phyloP scores from a whole-genome alignment of 2,113 vertebrate genomes.

The Oxyura jamaicensis region DNA sequence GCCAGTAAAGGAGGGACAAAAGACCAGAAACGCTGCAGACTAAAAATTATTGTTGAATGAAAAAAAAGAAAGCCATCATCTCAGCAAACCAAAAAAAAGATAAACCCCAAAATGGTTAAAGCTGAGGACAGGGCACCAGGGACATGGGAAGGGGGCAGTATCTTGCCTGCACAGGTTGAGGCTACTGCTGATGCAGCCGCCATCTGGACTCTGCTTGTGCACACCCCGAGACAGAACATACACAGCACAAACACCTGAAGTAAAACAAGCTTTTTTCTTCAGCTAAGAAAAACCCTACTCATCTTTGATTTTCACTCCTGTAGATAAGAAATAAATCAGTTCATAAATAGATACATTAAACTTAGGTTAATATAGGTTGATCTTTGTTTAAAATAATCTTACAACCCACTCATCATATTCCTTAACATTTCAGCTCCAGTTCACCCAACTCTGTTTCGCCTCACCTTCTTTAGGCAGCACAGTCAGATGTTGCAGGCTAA shows the following conservation, averaged over 20 bases:
- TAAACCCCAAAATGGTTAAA: neutral
- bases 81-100: neutral
- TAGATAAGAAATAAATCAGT: neutral
- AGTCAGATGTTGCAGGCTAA: neutral
- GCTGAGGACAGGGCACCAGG: neutral
- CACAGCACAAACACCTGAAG: neutral
- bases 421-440: neutral
- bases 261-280: neutral
- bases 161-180: neutral
- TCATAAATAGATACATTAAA: neutral
- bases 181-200: neutral
- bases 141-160: fast-evolving
- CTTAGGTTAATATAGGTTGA: neutral
- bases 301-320: neutral
- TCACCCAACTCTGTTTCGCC: neutral
- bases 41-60: neutral
- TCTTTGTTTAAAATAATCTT: neutral
- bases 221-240: neutral
- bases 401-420: neutral
- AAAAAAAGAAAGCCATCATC: no score
- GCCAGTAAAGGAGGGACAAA: neutral
- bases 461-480: neutral
- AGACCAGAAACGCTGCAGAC: neutral
- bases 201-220: neutral
- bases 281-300: neutral